A percentile compares a stretch with the other conserved stretches of the same genome.
Evolutionary conservation across 1,140 invertebrate species (phyloP).

Genomic region (Drosophila pandora): DNA sequence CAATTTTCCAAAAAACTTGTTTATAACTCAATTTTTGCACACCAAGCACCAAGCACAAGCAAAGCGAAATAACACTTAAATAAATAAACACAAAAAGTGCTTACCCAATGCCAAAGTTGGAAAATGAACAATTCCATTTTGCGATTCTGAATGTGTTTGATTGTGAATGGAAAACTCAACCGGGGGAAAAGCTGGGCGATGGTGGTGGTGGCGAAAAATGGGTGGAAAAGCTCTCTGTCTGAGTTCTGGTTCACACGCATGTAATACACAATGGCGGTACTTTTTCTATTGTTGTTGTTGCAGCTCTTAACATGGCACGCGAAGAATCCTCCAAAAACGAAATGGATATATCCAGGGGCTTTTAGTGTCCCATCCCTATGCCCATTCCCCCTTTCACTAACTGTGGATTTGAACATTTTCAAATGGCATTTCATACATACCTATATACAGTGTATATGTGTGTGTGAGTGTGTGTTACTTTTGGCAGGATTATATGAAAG

Average conservation of each 20-base stretch:
- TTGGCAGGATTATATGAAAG: neutral
- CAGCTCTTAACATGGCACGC: conserved; percentile 77
- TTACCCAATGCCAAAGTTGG: conserved; percentile 58
- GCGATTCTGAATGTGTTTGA: conserved; percentile 52
- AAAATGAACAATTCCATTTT: conserved; percentile 65
- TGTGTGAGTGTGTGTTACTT: conserved; percentile 7
- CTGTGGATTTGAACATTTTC: conserved; percentile 51
- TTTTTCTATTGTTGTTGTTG: conserved; percentile 61
- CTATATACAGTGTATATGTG: conserved; percentile 10
- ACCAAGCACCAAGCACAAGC: conserved; percentile 29
- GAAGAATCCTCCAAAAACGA: conserved; percentile 79
- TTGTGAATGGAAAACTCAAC: conserved; percentile 39
- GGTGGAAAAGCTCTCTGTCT: conserved; percentile 42
- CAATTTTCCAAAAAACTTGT: conserved; percentile 80
- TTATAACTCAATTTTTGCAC: conserved; percentile 77
- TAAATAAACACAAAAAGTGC: conserved; percentile 78
- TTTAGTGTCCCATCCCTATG: conserved; percentile 13
- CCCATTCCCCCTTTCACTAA: conserved; percentile 25
- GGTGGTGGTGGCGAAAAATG: neutral
- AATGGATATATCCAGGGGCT: conserved; percentile 72
- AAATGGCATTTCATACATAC: conserved; percentile 56
- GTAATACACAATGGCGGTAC: conserved; percentile 61
- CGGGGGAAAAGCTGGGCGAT: neutral
- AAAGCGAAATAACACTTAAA: conserved; percentile 80
- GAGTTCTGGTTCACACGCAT: conserved; percentile 72